phyloP scores from a whole-genome alignment of 2,113 vertebrate genomes.

The Peromyscus leucopus region DNA sequence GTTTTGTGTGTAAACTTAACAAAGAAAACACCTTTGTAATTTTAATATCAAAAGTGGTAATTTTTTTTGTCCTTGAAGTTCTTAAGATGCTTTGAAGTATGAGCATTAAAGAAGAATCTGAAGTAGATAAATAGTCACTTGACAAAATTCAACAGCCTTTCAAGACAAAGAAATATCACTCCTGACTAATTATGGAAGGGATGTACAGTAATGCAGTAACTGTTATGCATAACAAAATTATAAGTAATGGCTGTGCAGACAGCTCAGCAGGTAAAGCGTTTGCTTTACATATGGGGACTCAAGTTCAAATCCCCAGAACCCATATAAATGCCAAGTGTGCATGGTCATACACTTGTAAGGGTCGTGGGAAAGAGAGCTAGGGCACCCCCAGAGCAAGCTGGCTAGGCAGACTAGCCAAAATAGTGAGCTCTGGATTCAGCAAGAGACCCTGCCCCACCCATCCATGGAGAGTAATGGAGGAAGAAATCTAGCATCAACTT shows the following conservation, averaged over 20 bases:
- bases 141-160: not conserved
- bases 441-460: not conserved
- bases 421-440: not conserved
- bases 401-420: not conserved
- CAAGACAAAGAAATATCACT: not conserved
- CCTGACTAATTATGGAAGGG: not conserved
- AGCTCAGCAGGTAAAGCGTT: not conserved
- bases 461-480: too few species aligned
- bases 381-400: not conserved
- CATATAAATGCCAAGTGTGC: not conserved
- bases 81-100: slow-evolving; percentile 4
- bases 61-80: slow-evolving; percentile 6
- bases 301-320: not conserved
- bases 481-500: not conserved
- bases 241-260: not conserved
- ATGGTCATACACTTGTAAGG: not conserved
- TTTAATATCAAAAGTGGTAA: slow-evolving; percentile 48
- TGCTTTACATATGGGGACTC: not conserved
- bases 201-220: not conserved
- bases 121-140: not conserved
- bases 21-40: slow-evolving; percentile 6
- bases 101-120: not conserved
- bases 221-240: not conserved
- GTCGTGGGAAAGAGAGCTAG: not conserved
- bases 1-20: slow-evolving; percentile 17